A percentile compares a stretch with the other conserved stretches of the same genome.
Conservation (phyloP, 2,797 vertebrate species). For the Hemibagrus guttatus region DNA sequence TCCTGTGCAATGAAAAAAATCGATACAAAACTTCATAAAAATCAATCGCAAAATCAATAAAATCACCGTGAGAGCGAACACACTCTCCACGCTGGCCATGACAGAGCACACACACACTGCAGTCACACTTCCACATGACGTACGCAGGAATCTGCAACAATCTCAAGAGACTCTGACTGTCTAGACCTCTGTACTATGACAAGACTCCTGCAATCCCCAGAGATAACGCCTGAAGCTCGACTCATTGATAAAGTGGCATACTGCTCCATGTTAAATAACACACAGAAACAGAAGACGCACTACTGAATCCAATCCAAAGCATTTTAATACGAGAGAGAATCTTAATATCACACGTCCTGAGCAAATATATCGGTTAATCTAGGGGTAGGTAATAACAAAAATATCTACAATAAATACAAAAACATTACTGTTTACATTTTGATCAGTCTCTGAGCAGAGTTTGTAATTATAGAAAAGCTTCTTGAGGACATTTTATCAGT, state of each 20-base stretch:
- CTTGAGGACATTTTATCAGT: background rate
- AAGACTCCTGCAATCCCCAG: constrained; percentile 21
- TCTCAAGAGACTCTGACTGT: constrained; percentile 23
- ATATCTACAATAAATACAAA: background rate
- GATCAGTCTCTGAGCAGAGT: background rate
- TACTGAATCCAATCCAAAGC: background rate
- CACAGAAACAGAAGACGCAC: background rate
- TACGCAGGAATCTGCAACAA: background rate
- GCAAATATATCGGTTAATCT: background rate
- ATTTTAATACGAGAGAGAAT: background rate
- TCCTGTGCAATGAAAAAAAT: background rate
- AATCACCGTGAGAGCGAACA: constrained; percentile 38
- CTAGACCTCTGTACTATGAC: constrained; percentile 57
- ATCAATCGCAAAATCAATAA: background rate
- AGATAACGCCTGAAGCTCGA: constrained; percentile 46
- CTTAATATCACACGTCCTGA: background rate
- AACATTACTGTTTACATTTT: background rate
- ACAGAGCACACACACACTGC: background rate
- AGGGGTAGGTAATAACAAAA: background rate
- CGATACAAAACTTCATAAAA: background rate
- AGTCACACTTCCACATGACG: constrained; percentile 13
- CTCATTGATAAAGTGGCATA: constrained; percentile 41
- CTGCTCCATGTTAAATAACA: background rate
- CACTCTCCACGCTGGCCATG: constrained; percentile 34
- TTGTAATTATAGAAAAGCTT: background rate